A percentile compares a stretch with the other conserved stretches of the same genome.
Evolutionary conservation across 2,888 invertebrate genomes (phyloP).

Genomic region (Microctonus aethiopoides): DNA sequence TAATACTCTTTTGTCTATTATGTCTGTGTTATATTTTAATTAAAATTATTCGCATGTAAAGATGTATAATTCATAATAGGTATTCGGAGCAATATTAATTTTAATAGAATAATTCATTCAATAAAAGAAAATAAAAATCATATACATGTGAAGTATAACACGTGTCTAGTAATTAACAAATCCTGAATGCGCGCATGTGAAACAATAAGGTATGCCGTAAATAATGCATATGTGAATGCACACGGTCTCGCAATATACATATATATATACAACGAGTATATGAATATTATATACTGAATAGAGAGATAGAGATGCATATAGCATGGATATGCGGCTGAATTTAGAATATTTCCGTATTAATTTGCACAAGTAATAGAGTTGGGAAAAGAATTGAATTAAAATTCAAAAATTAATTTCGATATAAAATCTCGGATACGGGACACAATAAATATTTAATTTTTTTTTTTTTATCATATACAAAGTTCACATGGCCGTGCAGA

Average conservation of each 20-base stretch:
- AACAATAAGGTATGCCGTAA: conserved; percentile 21
- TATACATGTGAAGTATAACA: neutral
- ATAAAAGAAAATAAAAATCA: neutral
- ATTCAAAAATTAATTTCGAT: conserved; percentile 4
- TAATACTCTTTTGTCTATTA: neutral
- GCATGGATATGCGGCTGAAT: conserved; percentile 10
- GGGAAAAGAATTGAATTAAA: conserved; percentile 1
- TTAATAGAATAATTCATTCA: neutral
- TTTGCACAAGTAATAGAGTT: conserved; percentile 25
- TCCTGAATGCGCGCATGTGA: conserved; percentile 11
- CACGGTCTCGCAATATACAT: neutral
- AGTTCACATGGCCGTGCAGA: conserved; percentile 4
- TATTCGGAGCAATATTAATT: no score
- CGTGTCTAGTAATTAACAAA: conserved; percentile 6
- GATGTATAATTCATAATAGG: no score
- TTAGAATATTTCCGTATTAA: conserved; percentile 32
- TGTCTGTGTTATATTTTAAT: neutral
- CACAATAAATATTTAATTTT: neutral
- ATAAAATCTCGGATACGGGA: neutral
- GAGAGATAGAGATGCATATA: conserved; percentile 2
- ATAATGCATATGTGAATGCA: conserved; percentile 25
- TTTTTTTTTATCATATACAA: neutral
- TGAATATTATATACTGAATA: neutral
- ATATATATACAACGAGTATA: no score
- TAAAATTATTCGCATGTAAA: no score